Evolutionary conservation across 2,888 invertebrate genomes (phyloP).

Genomic region (Drosophila aldrichi): DNA sequence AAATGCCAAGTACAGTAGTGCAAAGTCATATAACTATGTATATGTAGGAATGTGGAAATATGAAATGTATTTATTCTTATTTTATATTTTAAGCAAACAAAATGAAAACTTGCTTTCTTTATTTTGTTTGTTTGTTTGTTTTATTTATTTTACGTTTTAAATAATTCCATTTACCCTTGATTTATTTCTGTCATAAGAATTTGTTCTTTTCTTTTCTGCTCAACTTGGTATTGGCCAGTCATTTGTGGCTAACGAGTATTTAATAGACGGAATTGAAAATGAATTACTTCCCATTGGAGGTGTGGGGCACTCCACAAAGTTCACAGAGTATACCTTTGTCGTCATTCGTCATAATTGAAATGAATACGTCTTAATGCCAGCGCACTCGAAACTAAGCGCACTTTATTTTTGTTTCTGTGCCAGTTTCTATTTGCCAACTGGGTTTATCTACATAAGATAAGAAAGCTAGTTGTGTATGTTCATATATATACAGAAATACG

Average conservation of each 20-base stretch:
- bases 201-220: background rate
- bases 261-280: conserved; percentile 30
- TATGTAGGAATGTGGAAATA: background rate
- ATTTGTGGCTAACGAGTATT: conserved; percentile 22
- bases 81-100: background rate
- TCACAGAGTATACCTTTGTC: conserved; percentile 17
- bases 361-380: conserved; percentile 48
- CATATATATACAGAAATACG: conserved; percentile 9
- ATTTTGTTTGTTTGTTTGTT: background rate
- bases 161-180: background rate
- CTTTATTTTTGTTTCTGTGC: conserved; percentile 52
- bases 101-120: background rate
- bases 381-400: conserved; percentile 43
- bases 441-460: conserved; percentile 51
- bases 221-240: background rate
- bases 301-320: conserved; percentile 13
- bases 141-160: background rate
- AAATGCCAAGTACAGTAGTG: conserved; percentile 12
- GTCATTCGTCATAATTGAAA: conserved; percentile 65
- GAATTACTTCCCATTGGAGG: conserved; percentile 20
- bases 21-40: background rate
- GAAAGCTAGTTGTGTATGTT: conserved; percentile 22
- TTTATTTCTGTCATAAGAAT: conserved; percentile 2
- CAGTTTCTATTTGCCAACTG: conserved; percentile 42
- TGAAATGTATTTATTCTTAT: background rate